Percentiles rank a stretch among this genome's conserved stretches.
Evolutionary conservation across 2,797 vertebrate species (phyloP).

Genomic region (Gephyroberyx darwinii): DNA sequence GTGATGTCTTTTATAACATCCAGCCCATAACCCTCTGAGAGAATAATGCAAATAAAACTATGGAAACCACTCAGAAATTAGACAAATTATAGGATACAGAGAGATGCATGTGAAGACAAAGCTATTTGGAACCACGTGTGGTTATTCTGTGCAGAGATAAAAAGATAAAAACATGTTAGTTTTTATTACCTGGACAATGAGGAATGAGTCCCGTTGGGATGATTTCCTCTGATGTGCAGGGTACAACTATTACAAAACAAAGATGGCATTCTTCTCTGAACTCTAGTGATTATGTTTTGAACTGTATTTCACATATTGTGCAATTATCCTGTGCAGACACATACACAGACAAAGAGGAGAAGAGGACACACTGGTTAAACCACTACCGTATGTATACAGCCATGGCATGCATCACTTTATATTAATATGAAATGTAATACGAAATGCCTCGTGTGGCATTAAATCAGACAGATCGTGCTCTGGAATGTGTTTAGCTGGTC

Average conservation of each 20-base stretch:
- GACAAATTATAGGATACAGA: constrained; percentile 62
- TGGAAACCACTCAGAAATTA: constrained; percentile 59
- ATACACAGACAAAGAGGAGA: neutral
- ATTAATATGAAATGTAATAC: constrained; percentile 26
- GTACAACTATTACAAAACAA: constrained; percentile 10
- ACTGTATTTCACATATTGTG: neutral
- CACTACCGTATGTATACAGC: neutral
- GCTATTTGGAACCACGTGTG: constrained; percentile 19
- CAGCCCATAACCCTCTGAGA: constrained; percentile 3
- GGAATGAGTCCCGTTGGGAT: constrained; percentile 21
- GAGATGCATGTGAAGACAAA: constrained; percentile 40
- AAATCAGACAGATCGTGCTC: constrained; percentile 34
- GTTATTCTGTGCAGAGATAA: constrained; percentile 42
- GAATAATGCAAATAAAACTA: constrained; percentile 49
- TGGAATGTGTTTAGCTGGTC: constrained; percentile 36
- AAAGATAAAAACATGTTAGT: constrained; percentile 19
- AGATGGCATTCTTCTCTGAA: neutral
- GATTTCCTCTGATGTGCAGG: constrained; percentile 14
- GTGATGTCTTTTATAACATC: constrained; percentile 16
- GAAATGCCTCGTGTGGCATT: constrained; percentile 26
- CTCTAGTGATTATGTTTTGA: constrained; percentile 10
- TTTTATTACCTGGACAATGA: constrained; percentile 54
- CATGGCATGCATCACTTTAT: constrained; percentile 12
- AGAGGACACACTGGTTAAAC: neutral
- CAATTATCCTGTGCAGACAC: constrained; percentile 10